phyloP scores from a whole-genome alignment of 2,797 vertebrate genomes.

The Myotis vivesi region DNA sequence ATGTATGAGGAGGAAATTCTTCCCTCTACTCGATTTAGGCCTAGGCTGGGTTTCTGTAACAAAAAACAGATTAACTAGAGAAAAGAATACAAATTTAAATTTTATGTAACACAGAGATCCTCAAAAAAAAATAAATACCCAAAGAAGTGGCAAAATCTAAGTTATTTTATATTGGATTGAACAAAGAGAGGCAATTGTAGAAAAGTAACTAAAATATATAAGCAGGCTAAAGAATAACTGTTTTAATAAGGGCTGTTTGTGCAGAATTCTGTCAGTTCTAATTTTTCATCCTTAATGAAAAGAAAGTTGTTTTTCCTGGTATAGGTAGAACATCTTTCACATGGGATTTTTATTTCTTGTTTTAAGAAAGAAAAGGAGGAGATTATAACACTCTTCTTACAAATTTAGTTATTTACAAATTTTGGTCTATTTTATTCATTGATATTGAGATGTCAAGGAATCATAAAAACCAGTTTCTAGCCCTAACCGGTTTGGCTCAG shows the following conservation, averaged over 20 bases:
- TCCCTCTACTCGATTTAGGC: background rate
- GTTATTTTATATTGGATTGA: background rate
- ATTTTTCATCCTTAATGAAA: background rate
- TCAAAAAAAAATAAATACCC: background rate
- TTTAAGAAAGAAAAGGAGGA: background rate
- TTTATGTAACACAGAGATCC: background rate
- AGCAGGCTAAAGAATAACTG: background rate
- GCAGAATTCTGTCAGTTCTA: background rate
- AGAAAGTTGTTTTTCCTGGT: background rate
- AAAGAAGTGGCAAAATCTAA: background rate
- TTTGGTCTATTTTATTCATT: background rate
- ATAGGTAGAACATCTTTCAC: background rate
- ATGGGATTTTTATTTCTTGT: background rate
- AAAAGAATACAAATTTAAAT: background rate
- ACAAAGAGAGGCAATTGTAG: background rate
- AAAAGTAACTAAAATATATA: background rate
- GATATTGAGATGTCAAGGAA: background rate
- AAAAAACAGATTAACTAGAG: background rate
- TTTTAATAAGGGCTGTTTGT: background rate
- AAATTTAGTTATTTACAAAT: background rate
- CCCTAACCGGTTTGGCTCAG: too few relatives aligned
- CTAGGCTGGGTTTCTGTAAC: background rate
- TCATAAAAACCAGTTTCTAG: background rate
- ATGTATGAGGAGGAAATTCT: background rate
- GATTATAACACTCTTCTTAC: background rate